Conservation (phyloP, 2,888 invertebrate genomes). For the Amblyjoppa proteus region DNA sequence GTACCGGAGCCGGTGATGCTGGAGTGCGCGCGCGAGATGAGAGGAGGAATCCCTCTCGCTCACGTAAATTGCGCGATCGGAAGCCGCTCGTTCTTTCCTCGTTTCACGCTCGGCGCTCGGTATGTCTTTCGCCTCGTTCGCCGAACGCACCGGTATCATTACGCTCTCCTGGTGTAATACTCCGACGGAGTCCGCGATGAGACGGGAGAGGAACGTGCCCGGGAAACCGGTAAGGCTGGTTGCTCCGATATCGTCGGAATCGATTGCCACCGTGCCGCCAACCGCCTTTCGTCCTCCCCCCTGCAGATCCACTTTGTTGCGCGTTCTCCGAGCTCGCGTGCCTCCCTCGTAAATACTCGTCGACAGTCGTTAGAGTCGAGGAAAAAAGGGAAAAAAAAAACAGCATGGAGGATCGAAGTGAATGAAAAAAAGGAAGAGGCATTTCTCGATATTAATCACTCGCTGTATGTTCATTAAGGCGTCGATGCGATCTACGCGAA, state of each 20-base stretch:
- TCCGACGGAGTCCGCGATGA: slow-evolving; percentile 40
- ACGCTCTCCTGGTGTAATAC: slow-evolving; percentile 63
- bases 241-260: slow-evolving; percentile 75
- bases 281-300: neutral
- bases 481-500: neutral
- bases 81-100: slow-evolving; percentile 44
- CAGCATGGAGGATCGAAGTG: neutral
- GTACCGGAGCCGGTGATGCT: slow-evolving; percentile 15
- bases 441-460: slow-evolving; percentile 18
- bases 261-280: slow-evolving; percentile 73
- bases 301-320: neutral
- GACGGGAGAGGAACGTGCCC: slow-evolving; percentile 63
- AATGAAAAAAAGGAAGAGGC: neutral
- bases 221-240: slow-evolving; percentile 76
- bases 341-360: slow-evolving; percentile 73
- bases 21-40: neutral
- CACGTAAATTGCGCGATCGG: slow-evolving; percentile 63
- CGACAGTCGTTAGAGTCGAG: slow-evolving; percentile 50
- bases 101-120: neutral
- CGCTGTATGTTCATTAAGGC: slow-evolving; percentile 17
- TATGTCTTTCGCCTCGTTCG: slow-evolving; percentile 10
- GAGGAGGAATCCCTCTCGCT: slow-evolving; percentile 27
- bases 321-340: slow-evolving; percentile 20
- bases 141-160: slow-evolving; percentile 68
- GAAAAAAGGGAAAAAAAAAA: slow-evolving; percentile 42